Percentiles rank a stretch among this genome's conserved stretches.
Conservation (phyloP, 1,140 invertebrate species). For the Marisa cornuarietis region DNA sequence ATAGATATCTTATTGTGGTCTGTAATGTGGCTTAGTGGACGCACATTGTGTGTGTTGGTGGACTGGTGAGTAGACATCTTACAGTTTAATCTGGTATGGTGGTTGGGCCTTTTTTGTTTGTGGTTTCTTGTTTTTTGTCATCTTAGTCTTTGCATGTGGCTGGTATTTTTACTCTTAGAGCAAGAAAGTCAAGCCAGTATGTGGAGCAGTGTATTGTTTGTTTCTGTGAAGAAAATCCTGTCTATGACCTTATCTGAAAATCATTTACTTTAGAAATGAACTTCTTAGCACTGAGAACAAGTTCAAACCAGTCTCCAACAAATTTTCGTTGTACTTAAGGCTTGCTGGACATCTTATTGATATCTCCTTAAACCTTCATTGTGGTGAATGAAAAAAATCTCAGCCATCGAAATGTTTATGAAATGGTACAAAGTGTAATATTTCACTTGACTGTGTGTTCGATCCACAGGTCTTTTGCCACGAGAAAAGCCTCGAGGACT, state of each 20-base stretch:
- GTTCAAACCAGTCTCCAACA: too few relatives aligned
- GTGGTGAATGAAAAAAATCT: too few relatives aligned
- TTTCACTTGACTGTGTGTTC: background rate
- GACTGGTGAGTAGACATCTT: too few relatives aligned
- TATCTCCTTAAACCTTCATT: too few relatives aligned
- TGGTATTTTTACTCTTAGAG: background rate
- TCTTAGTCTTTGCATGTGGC: background rate
- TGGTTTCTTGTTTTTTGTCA: background rate
- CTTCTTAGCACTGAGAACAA: background rate
- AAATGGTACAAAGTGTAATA: too few relatives aligned
- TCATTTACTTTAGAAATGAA: background rate
- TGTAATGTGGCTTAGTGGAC: too few relatives aligned
- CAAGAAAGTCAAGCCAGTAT: background rate
- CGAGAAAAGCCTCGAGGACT: constrained; percentile 81
- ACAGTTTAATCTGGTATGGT: too few relatives aligned
- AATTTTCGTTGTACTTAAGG: too few relatives aligned
- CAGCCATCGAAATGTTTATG: too few relatives aligned
- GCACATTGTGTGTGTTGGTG: too few relatives aligned
- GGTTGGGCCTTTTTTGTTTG: background rate
- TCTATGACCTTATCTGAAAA: background rate
- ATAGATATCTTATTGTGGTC: too few relatives aligned
- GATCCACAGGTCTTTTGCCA: constrained; percentile 75
- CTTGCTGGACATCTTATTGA: too few relatives aligned
- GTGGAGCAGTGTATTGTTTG: background rate
- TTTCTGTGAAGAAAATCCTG: background rate